Percentiles rank a stretch among this genome's conserved stretches.
These are phyloP conservation scores for Archaeoteleia sp. DNA, from an alignment of 2,888 invertebrate species.

Conservation along the genomic window DNA sequence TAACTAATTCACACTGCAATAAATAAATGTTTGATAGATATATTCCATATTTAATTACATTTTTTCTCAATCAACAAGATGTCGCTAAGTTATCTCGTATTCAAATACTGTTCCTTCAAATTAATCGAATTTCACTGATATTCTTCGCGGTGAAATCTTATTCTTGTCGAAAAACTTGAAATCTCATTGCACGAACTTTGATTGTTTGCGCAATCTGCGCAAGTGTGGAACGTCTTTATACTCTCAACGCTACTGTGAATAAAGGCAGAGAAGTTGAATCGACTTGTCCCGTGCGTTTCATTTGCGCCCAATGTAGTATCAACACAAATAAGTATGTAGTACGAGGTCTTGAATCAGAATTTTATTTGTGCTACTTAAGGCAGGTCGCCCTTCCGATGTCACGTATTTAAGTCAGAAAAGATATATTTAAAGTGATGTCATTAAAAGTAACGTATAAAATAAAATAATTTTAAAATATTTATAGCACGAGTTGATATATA, in stretches of 20 bases:
- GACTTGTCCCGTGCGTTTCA: conserved; percentile 48
- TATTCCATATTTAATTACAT: conserved; percentile 6
- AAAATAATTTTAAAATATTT: no score
- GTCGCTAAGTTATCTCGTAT: conserved; percentile 20
- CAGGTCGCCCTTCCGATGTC: no score
- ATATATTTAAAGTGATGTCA: no score
- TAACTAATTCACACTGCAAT: neutral
- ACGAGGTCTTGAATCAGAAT: conserved; percentile 32
- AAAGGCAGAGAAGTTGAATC: conserved; percentile 42
- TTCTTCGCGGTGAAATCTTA: conserved; percentile 42
- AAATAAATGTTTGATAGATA: no score
- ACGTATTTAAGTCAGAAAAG: no score
- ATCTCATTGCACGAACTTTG: conserved; percentile 50
- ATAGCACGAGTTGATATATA: no score
- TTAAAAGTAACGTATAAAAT: no score
- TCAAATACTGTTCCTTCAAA: conserved; percentile 27
- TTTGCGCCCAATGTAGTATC: conserved; percentile 49
- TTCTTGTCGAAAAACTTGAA: conserved; percentile 45
- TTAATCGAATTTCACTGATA: conserved; percentile 48
- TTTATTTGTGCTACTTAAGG: conserved; percentile 21
- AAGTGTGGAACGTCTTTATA: conserved; percentile 45
- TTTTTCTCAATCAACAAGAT: conserved; percentile 1
- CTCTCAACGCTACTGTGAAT: conserved; percentile 38
- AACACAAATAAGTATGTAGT: conserved; percentile 42
- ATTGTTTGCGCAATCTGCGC: conserved; percentile 51